These are phyloP conservation scores for Pseudopleuronectes americanus DNA, from an alignment of 2,797 vertebrate species.

Conservation along the genomic window DNA sequence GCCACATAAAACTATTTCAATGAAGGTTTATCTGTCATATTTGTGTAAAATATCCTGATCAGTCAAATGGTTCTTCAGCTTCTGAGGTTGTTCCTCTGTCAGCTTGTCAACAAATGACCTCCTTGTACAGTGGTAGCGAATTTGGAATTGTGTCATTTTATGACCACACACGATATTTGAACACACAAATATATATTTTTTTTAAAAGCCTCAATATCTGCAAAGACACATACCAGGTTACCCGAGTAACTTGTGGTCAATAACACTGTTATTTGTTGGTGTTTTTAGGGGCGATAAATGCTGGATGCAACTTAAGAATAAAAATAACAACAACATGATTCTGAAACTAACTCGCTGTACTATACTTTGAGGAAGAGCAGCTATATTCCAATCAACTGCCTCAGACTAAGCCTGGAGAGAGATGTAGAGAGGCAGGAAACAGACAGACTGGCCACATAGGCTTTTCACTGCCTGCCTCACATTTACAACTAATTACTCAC, in stretches of 20 bases:
- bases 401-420: constrained; percentile 1
- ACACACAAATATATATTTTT: neutral
- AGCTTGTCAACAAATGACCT: no score
- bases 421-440: neutral
- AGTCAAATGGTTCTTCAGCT: no score
- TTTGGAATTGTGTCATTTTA: no score
- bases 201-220: constrained; percentile 1
- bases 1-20: no score
- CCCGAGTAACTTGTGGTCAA: neutral
- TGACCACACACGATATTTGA: neutral
- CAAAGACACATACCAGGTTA: neutral
- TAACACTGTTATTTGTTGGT: no score
- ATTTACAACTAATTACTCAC: constrained; percentile 35
- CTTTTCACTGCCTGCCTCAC: constrained; percentile 20
- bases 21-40: no score
- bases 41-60: no score
- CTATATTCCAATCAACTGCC: constrained; percentile 9
- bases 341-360: neutral
- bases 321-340: no score
- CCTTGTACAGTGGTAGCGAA: no score
- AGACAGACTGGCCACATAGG: constrained; percentile 16
- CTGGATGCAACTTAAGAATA: no score
- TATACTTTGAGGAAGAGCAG: neutral
- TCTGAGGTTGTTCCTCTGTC: no score
- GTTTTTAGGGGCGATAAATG: no score